These are phyloP conservation scores for Umimayanthus kanabou DNA, from an alignment of 92 coral and sea anemone genomes.

Conservation along the genomic window DNA sequence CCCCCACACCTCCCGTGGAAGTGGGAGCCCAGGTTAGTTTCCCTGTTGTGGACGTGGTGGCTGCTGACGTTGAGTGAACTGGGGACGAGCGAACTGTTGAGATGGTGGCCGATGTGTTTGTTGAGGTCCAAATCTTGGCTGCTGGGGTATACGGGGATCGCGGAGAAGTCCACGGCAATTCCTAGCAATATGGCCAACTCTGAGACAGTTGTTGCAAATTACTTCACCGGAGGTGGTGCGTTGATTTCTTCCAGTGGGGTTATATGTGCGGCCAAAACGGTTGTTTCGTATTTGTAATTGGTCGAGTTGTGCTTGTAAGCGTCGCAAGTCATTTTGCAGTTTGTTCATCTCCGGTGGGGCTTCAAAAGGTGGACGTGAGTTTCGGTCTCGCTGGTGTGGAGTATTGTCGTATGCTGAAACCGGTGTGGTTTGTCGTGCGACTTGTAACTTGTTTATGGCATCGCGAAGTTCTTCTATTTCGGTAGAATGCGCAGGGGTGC, in stretches of 20 bases:
- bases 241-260: conserved; percentile 6
- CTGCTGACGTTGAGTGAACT: background rate
- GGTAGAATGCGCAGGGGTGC: background rate
- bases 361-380: background rate
- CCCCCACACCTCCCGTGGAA: conserved; percentile 5
- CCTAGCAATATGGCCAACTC: conserved; percentile 37
- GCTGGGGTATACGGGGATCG: background rate
- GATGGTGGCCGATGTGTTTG: too few species aligned
- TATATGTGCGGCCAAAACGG: background rate
- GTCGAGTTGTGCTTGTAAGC: background rate
- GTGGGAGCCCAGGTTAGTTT: conserved; percentile 24
- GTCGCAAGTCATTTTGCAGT: background rate
- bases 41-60: background rate
- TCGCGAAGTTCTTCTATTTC: conserved; percentile 6
- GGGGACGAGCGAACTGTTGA: background rate
- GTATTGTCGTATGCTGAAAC: background rate
- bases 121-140: background rate
- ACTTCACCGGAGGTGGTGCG: conserved; percentile 37
- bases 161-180: background rate
- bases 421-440: background rate
- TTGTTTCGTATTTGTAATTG: background rate
- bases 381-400: background rate
- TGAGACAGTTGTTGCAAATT: conserved; percentile 42
- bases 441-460: background rate
- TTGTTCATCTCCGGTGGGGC: background rate